These are phyloP conservation scores for Kryptopterus vitreolus DNA, from an alignment of 2,797 vertebrate genomes.

Conservation along the genomic window DNA sequence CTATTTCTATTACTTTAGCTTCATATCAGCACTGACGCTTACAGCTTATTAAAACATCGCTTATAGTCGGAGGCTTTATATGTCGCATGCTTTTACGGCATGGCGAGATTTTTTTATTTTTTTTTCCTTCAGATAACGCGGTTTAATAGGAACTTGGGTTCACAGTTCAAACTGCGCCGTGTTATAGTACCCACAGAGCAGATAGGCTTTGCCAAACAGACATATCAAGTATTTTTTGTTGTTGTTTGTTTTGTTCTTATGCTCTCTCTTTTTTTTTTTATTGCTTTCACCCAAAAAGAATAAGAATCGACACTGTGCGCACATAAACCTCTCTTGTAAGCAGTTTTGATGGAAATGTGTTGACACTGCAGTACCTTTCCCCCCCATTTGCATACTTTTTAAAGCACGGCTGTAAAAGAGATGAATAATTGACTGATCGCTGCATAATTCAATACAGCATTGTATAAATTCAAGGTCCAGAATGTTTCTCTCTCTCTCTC, in stretches of 20 bases:
- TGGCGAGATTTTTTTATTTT: too few relatives aligned
- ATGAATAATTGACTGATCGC: conserved; percentile 99
- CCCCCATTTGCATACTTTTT: conserved; percentile 97
- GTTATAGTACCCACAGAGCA: too few relatives aligned
- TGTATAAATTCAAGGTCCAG: conserved; percentile 99
- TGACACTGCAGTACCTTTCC: conserved; percentile 93
- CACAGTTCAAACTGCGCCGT: too few relatives aligned
- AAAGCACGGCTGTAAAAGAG: conserved; percentile 92
- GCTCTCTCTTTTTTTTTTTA: conserved; percentile 61
- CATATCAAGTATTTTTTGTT: conserved; percentile 79
- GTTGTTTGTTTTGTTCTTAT: not conserved
- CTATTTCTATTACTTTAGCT: not conserved
- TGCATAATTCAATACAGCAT: conserved; percentile 99
- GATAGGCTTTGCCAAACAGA: too few relatives aligned
- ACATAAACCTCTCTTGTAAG: conserved; percentile 97
- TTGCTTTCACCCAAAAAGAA: conserved; percentile 78
- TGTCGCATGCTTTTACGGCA: too few relatives aligned
- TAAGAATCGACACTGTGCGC: conserved; percentile 90
- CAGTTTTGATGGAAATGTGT: conserved; percentile 99
- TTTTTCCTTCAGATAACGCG: too few relatives aligned
- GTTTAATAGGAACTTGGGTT: too few relatives aligned
- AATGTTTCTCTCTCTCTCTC: conserved; percentile 98
- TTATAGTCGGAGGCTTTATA: conserved; percentile 53
- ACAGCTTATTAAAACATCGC: conserved; percentile 1
- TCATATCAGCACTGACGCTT: not conserved